Percentiles rank a stretch among this genome's conserved stretches.
Conservation (phyloP, 2,113 vertebrate genomes). For the Tachysurus fulvidraco region DNA sequence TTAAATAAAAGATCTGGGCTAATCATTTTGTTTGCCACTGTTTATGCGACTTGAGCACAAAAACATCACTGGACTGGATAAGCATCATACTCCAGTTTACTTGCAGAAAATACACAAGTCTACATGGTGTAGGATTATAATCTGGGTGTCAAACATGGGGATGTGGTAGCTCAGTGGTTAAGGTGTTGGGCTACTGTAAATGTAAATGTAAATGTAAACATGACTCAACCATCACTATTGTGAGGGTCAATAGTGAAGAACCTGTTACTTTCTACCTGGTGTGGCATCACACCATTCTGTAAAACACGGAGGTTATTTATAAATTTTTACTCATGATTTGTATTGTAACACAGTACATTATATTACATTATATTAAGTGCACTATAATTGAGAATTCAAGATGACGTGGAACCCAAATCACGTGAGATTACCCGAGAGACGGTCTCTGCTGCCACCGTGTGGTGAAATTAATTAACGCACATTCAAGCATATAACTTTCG, state of each 20-base stretch:
- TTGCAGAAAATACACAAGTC: neutral
- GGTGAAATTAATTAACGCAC: constrained; percentile 14
- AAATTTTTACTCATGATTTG: neutral
- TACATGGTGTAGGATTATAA: neutral
- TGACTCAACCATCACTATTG: neutral
- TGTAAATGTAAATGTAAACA: too few species aligned
- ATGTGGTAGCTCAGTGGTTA: too few species aligned
- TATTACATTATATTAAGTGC: neutral
- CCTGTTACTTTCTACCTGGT: neutral
- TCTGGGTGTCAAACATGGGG: too few species aligned
- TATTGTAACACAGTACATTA: too few species aligned
- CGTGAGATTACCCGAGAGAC: neutral
- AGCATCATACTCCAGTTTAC: neutral
- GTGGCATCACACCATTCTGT: neutral
- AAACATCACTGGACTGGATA: neutral
- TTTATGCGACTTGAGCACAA: constrained; percentile 9
- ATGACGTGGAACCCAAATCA: neutral
- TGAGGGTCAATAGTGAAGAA: neutral
- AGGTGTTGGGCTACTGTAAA: too few species aligned
- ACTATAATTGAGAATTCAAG: neutral
- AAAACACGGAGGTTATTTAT: neutral
- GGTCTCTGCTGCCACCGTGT: constrained; percentile 59
- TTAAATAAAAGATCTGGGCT: constrained; percentile 51
- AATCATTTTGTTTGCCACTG: neutral
- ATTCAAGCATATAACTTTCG: neutral